Conservation (phyloP, 1,140 invertebrate species). For the Tenebrio molitor region DNA sequence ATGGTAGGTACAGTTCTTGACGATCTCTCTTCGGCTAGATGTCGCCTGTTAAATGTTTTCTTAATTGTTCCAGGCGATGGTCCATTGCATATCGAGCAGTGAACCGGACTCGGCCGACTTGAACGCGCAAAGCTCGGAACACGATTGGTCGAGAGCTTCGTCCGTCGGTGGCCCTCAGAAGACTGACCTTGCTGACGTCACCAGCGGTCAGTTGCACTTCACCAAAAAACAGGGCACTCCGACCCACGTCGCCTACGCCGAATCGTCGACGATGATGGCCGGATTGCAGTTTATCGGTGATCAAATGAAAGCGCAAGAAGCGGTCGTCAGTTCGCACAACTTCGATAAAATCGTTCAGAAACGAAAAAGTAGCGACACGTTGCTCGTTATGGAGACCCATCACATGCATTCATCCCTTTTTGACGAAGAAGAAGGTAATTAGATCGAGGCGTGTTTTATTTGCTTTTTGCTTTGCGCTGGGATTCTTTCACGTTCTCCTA, state of each 20-base stretch:
- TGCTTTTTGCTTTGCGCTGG: constrained; percentile 39
- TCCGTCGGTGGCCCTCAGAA: constrained; percentile 18
- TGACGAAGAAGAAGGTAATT: constrained; percentile 64
- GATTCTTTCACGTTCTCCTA: constrained; percentile 9
- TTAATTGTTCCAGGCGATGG: constrained; percentile 76
- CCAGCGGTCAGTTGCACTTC: constrained; percentile 55
- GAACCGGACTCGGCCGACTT: constrained; percentile 79
- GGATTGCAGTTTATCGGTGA: constrained; percentile 61
- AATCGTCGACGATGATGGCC: constrained; percentile 62
- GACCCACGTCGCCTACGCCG: constrained; percentile 62
- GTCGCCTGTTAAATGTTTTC: background rate
- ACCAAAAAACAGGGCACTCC: constrained; percentile 58
- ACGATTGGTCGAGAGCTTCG: constrained; percentile 48
- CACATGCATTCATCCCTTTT: constrained; percentile 60
- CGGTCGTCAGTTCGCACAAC: constrained; percentile 62
- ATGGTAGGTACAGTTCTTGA: too few species aligned
- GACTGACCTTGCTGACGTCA: constrained; percentile 55
- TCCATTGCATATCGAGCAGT: constrained; percentile 88
- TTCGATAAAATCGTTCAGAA: constrained; percentile 62
- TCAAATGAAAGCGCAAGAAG: constrained; percentile 58
- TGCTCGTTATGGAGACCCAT: constrained; percentile 63
- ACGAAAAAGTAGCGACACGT: constrained; percentile 61
- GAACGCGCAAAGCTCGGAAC: constrained; percentile 58
- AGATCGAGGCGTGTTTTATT: background rate
- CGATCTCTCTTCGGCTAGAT: too few species aligned